A percentile compares a stretch with the other conserved stretches of the same genome.
phyloP scores from a whole-genome alignment of 2,888 invertebrate genomes.

The Nasonovia ribisnigri region DNA sequence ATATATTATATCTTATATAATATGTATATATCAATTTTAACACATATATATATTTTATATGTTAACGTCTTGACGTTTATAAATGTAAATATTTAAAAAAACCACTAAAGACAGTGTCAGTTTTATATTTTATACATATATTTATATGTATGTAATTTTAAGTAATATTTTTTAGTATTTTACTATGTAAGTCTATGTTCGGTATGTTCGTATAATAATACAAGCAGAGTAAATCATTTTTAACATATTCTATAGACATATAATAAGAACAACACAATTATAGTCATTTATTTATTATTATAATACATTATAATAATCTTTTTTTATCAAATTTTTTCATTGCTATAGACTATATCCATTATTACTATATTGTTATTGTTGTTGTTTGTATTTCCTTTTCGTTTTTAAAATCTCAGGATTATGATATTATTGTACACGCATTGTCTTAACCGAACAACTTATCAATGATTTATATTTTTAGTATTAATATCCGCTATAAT shows the following conservation, averaged over 20 bases:
- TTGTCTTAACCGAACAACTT: slow-evolving; percentile 20
- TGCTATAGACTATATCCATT: background rate
- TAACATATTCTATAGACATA: background rate
- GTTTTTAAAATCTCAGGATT: slow-evolving; percentile 32
- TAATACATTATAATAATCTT: background rate
- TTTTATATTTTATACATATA: background rate
- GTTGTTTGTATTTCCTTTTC: slow-evolving; percentile 19
- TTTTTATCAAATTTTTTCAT: background rate
- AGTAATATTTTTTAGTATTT: background rate
- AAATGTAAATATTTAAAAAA: slow-evolving; percentile 6
- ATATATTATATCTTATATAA: background rate
- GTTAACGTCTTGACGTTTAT: background rate
- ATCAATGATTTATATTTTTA: slow-evolving; percentile 23
- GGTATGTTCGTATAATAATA: background rate
- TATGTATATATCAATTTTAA: background rate
- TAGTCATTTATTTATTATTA: slow-evolving; percentile 19
- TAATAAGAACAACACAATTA: background rate
- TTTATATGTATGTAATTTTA: background rate
- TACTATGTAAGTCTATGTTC: background rate
- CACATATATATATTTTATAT: background rate
- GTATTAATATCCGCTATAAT: background rate
- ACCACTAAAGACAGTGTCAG: background rate
- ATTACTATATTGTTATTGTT: slow-evolving; percentile 25
- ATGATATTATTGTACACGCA: background rate
- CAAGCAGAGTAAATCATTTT: background rate